A percentile compares a stretch with the other conserved stretches of the same genome.
phyloP scores from a whole-genome alignment of 1,140 invertebrate species.

The Oedothorax gibbosus region DNA sequence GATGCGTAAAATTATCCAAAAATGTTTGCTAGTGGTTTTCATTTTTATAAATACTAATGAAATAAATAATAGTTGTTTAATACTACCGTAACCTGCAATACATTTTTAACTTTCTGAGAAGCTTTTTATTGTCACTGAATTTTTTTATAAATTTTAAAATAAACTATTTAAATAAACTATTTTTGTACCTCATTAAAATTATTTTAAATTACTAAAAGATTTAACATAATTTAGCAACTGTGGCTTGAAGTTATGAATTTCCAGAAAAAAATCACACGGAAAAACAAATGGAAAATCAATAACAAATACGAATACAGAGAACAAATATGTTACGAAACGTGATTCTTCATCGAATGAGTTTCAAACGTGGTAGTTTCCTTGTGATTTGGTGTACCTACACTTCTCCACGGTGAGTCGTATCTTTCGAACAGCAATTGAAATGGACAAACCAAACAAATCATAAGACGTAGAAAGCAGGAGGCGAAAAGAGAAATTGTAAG shows the following conservation, averaged over 20 bases:
- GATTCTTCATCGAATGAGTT: conserved; percentile 12
- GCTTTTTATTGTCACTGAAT: neutral
- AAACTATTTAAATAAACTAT: neutral
- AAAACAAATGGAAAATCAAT: conserved; percentile 6
- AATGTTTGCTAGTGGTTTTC: too few relatives aligned
- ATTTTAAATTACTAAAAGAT: neutral
- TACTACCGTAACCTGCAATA: too few relatives aligned
- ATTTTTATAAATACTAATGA: too few relatives aligned
- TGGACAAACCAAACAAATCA: neutral
- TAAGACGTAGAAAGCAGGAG: neutral
- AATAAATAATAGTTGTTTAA: too few relatives aligned
- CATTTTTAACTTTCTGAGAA: too few relatives aligned
- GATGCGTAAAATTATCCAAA: too few relatives aligned
- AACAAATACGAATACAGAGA: neutral
- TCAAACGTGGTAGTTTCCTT: conserved; percentile 5
- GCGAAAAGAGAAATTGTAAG: neutral
- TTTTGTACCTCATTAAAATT: neutral
- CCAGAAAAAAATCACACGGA: too few relatives aligned
- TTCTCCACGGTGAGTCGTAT: neutral
- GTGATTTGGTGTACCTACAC: neutral
- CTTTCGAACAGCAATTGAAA: neutral
- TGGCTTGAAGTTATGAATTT: neutral
- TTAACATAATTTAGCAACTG: neutral
- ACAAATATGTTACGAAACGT: conserved; percentile 6
- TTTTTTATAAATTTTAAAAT: too few relatives aligned